A percentile compares a stretch with the other conserved stretches of the same genome.
phyloP scores from a whole-genome alignment of 2,797 vertebrate species.

The Pseudochaenichthys georgianus region DNA sequence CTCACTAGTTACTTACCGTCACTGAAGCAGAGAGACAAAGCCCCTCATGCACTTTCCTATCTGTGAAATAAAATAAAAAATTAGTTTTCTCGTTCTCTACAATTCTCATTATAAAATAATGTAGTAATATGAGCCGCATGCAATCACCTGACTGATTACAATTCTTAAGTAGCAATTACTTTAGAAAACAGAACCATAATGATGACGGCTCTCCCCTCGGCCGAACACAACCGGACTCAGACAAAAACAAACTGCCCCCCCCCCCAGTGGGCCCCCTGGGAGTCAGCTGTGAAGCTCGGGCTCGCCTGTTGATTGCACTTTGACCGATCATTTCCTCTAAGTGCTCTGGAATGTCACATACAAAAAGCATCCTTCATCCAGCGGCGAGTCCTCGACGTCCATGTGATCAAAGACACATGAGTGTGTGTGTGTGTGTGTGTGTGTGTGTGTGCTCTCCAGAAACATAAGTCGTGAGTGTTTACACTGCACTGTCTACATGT shows the following conservation, averaged over 20 bases:
- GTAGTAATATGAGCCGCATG: slow-evolving; percentile 13
- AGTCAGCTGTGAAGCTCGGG: slow-evolving; percentile 59
- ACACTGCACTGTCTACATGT: slow-evolving; percentile 55
- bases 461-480: slow-evolving; percentile 68
- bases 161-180: slow-evolving; percentile 22
- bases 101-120: not conserved
- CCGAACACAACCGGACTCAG: slow-evolving; percentile 28
- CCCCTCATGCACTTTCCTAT: not conserved
- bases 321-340: slow-evolving; percentile 83
- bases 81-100: not conserved
- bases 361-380: slow-evolving; percentile 76
- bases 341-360: slow-evolving; percentile 81
- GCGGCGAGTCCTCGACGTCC: slow-evolving; percentile 36
- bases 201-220: not conserved
- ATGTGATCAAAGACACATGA: slow-evolving; percentile 70
- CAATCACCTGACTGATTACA: slow-evolving; percentile 33
- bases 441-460: slow-evolving; percentile 56
- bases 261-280: slow-evolving; percentile 69
- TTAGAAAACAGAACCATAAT: slow-evolving; percentile 9
- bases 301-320: slow-evolving; percentile 82
- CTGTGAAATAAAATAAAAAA: not conserved
- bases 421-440: slow-evolving; percentile 51
- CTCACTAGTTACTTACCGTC: not conserved
- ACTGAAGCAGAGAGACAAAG: not conserved
- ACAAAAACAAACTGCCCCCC: slow-evolving; percentile 47